Evolutionary conservation across 2,888 invertebrate species (phyloP).

Genomic region (Drosophila melanosoma): DNA sequence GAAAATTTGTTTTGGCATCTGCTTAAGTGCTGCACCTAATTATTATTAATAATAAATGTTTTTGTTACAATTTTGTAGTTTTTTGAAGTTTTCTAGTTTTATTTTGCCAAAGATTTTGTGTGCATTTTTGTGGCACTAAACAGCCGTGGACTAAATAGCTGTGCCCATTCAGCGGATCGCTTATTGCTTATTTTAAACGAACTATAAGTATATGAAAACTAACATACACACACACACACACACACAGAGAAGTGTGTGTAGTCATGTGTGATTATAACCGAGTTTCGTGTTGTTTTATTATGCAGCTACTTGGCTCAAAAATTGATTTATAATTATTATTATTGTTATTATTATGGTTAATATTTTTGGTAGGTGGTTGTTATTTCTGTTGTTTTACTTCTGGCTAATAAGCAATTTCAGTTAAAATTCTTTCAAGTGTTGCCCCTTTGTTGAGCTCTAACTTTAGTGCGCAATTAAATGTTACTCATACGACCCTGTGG

Average conservation of each 20-base stretch:
- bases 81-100: constrained; percentile 52
- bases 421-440: constrained; percentile 67
- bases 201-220: constrained; percentile 7
- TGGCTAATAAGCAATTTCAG: constrained; percentile 73
- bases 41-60: constrained; percentile 68
- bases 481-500: constrained; percentile 80
- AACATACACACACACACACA: constrained; percentile 6
- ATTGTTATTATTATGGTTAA: constrained; percentile 66
- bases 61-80: constrained; percentile 54
- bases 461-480: constrained; percentile 68
- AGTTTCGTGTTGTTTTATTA: constrained; percentile 64
- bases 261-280: constrained; percentile 68
- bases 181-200: constrained; percentile 67
- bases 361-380: constrained; percentile 37
- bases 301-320: constrained; percentile 54
- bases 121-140: constrained; percentile 47
- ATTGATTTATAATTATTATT: constrained; percentile 80
- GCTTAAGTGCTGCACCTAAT: constrained; percentile 71
- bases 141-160: constrained; percentile 66
- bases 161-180: constrained; percentile 67
- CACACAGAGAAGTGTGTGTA: constrained; percentile 17
- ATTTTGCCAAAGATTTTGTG: constrained; percentile 64
- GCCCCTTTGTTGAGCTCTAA: constrained; percentile 45
- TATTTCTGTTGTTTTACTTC: constrained; percentile 25
- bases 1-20: constrained; percentile 67